A percentile compares a stretch with the other conserved stretches of the same genome.
These are phyloP conservation scores for Fratercula arctica DNA, from an alignment of 2,797 vertebrate genomes.

Conservation along the genomic window DNA sequence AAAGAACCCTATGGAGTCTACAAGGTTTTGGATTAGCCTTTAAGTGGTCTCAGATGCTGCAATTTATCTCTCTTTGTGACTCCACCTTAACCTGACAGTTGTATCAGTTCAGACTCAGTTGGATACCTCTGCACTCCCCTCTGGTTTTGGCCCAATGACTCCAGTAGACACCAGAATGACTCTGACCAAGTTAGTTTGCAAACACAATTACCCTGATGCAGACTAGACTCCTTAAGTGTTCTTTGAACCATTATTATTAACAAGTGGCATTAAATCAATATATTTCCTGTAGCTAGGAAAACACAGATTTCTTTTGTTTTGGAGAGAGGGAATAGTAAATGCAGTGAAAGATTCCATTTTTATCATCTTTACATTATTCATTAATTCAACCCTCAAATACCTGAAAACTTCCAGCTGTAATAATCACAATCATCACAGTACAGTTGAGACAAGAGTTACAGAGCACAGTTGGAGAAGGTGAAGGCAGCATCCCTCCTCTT, in stretches of 20 bases:
- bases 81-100: constrained; percentile 47
- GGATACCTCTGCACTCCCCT: neutral
- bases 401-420: constrained; percentile 47
- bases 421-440: neutral
- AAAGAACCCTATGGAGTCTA: neutral
- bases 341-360: neutral
- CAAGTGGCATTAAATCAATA: constrained; percentile 31
- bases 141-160: neutral
- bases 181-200: neutral
- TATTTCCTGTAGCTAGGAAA: constrained; percentile 37
- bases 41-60: constrained; percentile 38
- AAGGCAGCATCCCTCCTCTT: neutral
- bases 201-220: neutral
- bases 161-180: neutral
- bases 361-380: neutral
- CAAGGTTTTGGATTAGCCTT: constrained; percentile 2
- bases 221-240: constrained; percentile 11
- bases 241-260: constrained; percentile 55
- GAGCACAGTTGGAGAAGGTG: neutral
- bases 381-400: neutral
- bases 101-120: neutral
- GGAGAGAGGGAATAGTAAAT: neutral
- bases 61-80: constrained; percentile 14
- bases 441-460: neutral
- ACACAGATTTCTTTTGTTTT: constrained; percentile 22